Evolutionary conservation across 2,888 invertebrate species (phyloP).

Genomic region (Phyto melanocephala): DNA sequence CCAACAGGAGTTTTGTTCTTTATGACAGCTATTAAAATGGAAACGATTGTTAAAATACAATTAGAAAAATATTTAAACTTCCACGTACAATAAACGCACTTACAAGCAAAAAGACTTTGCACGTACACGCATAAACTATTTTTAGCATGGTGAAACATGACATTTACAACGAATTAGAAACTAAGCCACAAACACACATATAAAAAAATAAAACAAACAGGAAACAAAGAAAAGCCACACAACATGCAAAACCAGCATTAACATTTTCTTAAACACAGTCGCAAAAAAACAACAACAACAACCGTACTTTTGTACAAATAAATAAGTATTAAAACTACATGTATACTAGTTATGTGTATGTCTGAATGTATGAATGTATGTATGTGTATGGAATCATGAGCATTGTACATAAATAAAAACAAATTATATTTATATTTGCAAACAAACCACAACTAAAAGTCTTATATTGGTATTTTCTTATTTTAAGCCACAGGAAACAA

Average conservation of each 20-base stretch:
- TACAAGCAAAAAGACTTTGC: background rate
- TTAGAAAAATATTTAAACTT: background rate
- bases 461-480: too few species aligned
- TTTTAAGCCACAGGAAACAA: background rate
- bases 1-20: background rate
- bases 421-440: too few species aligned
- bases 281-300: too few species aligned
- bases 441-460: too few species aligned
- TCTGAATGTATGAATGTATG: too few species aligned
- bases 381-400: background rate
- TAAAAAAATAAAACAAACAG: background rate
- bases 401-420: background rate
- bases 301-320: background rate
- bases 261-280: background rate
- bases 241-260: background rate
- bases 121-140: slow-evolving; percentile 9
- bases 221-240: background rate
- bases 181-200: background rate
- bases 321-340: background rate
- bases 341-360: too few species aligned
- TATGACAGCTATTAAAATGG: background rate
- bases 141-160: background rate
- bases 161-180: background rate
- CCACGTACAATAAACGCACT: background rate
- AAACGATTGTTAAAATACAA: background rate